Base-by-base conservation (phyloP, 2,797 vertebrate species). In the Picus viridis region DNA sequence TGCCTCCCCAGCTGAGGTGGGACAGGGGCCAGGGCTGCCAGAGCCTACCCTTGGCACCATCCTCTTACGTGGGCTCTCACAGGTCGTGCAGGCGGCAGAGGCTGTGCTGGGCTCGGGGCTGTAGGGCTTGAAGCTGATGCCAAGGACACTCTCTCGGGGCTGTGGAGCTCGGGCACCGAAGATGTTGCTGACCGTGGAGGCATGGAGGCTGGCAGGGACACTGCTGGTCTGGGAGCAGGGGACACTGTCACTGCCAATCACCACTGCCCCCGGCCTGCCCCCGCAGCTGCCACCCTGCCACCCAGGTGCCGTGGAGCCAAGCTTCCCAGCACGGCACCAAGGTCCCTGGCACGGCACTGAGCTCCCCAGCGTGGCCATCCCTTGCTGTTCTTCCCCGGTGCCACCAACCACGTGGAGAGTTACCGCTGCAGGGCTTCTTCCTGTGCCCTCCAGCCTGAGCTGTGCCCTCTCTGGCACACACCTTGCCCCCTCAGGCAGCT, bases 61-160 rank as follows among this genome's bases (percentile, higher is more conserved):
- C n/a, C 43, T 62, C 94, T 97, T 95, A 97, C 97, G 64, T 86
- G 96, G 11, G 90, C 78, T 95, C 43, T 93, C 94, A 22, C 88
- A 94, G 93, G 94, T 64, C 26, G 88, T 64, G 85, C 84, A 84
- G 70, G 90, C 11, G 3, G 63, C 64, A 1, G 76, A 73, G 20
- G 54, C 77, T 1, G 72, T 15, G 53, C 73, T 12, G 30, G 64
- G 23, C 32, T 95, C 96, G 0, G 92, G 85, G 72, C 84, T 85
- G 82, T 64, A 87, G 78, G 96, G 81, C 72, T 94, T 95, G 94
- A 95, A 95, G 87, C 94, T 92, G 22, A 93, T 84, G 41, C 91
- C 96, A 1, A 88, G 93, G 74, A 96, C 90, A 0, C 49, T 88
- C 39, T 95, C 96, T 30, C 22, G 76, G 23, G 93, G 77, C 57